These are phyloP conservation scores for Nestor notabilis DNA, from an alignment of 2,113 vertebrate genomes.

Conservation along the genomic window DNA sequence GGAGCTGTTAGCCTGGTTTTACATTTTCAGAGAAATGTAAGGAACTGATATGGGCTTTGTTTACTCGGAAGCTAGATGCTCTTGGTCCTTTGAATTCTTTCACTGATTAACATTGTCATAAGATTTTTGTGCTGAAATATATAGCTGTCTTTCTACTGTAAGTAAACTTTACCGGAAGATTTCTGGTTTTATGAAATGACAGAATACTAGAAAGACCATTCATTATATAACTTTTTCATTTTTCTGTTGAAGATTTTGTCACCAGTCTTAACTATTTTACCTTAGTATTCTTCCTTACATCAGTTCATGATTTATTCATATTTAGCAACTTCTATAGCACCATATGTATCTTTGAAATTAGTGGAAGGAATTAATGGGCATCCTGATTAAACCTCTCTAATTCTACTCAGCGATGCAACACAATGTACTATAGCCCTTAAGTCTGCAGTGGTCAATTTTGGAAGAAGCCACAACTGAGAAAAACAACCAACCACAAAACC, in stretches of 20 bases:
- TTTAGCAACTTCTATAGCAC: not conserved
- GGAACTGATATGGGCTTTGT: not conserved
- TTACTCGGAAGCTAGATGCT: not conserved
- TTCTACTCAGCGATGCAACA: not conserved
- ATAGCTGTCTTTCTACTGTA: not conserved
- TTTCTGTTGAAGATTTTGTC: not conserved
- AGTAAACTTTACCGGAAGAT: not conserved
- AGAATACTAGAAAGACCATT: not conserved
- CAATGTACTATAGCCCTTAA: not conserved
- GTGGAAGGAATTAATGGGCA: not conserved
- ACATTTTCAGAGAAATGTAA: not conserved
- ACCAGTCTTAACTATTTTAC: not conserved
- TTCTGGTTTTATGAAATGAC: not conserved
- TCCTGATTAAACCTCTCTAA: not conserved
- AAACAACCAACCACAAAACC: not conserved
- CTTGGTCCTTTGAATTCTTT: not conserved
- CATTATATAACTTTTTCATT: not conserved
- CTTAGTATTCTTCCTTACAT: not conserved
- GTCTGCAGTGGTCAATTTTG: not conserved
- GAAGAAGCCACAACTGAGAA: not conserved
- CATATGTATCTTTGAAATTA: not conserved
- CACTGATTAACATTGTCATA: not conserved
- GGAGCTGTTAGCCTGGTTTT: not conserved
- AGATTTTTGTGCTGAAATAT: not conserved
- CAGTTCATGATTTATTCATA: not conserved